phyloP scores from a whole-genome alignment of 2,888 invertebrate species.

The Tridacna crocea region DNA sequence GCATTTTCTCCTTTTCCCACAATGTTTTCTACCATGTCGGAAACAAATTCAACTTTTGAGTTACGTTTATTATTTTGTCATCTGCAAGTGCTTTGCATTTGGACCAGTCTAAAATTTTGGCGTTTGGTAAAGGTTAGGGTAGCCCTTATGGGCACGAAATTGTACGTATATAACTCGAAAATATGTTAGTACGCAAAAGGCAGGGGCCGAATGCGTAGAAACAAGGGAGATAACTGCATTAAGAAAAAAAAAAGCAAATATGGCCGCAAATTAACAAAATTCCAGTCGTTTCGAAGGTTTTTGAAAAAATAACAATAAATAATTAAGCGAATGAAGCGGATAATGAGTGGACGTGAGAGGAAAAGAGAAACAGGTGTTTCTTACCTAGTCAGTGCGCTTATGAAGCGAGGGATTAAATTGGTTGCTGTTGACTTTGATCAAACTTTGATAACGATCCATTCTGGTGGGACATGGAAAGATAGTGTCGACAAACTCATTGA shows the following conservation, averaged over 20 bases:
- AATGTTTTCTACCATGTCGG: too few species aligned
- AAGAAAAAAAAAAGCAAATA: not conserved
- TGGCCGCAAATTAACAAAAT: not conserved
- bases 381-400: conserved; percentile 66
- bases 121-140: too few species aligned
- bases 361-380: conserved; percentile 40
- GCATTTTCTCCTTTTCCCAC: too few species aligned
- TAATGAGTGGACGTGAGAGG: conserved; percentile 46
- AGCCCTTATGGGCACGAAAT: too few species aligned
- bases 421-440: conserved; percentile 82
- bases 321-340: conserved; percentile 8
- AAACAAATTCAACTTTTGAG: not conserved
- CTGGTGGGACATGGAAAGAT: conserved; percentile 80
- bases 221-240: not conserved
- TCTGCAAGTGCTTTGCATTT: too few species aligned
- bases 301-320: not conserved
- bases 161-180: too few species aligned
- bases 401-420: conserved; percentile 75
- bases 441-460: conserved; percentile 80
- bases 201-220: not conserved
- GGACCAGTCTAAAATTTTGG: too few species aligned
- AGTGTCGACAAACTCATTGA: conserved; percentile 72
- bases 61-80: too few species aligned
- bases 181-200: not conserved
- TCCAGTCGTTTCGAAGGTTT: not conserved